Percentiles rank a stretch among this genome's conserved stretches.
These are phyloP conservation scores for Meloidogyne exigua DNA, from an alignment of 1,140 invertebrate species.

Conservation along the genomic window DNA sequence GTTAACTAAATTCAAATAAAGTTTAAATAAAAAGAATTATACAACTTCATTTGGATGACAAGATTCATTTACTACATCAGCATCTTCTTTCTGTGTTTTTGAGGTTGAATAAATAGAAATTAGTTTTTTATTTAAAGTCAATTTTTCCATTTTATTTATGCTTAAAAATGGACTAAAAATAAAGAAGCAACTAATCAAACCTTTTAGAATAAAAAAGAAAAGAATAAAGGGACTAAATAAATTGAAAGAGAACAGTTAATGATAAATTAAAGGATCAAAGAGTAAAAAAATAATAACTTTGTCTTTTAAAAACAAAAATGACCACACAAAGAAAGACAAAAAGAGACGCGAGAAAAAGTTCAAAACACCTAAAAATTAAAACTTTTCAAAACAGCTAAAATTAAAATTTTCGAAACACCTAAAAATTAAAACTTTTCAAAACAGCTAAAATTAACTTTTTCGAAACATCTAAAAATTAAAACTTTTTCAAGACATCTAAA, in stretches of 20 bases:
- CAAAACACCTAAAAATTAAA: too few species aligned
- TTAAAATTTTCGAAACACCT: too few species aligned
- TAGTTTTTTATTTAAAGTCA: not conserved
- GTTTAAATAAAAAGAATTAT: too few species aligned
- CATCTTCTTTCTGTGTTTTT: not conserved
- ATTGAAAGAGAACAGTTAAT: not conserved
- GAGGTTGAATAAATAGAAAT: not conserved
- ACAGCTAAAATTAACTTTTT: not conserved
- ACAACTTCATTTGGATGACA: too few species aligned
- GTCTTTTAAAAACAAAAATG: not conserved
- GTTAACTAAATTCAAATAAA: not conserved
- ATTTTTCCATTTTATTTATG: not conserved
- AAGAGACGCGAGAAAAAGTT: not conserved
- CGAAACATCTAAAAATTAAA: not conserved
- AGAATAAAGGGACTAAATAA: not conserved
- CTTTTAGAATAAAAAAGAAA: not conserved
- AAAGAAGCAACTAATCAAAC: too few species aligned
- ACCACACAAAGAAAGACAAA: not conserved
- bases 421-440: too few species aligned
- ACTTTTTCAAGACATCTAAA: not conserved
- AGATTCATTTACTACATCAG: not conserved
- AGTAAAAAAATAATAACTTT: not conserved
- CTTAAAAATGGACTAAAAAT: too few species aligned
- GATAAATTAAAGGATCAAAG: not conserved
- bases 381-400: not conserved